Evolutionary conservation across 2,113 vertebrate species (phyloP).

Genomic region (Entelurus aequoreus): DNA sequence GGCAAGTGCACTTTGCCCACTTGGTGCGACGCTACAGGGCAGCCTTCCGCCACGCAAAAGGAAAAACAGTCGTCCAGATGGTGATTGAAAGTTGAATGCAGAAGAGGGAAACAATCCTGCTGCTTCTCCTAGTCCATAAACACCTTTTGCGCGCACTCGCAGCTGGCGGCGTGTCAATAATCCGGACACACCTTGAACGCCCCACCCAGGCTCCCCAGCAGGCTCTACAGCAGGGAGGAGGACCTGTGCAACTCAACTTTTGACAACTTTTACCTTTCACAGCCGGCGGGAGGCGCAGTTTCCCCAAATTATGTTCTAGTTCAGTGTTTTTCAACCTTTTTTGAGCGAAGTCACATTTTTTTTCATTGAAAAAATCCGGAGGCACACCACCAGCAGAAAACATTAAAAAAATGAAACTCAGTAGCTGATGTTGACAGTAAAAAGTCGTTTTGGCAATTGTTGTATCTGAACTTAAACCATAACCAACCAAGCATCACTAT

Average conservation of each 20-base stretch:
- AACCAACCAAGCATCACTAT: too few species aligned
- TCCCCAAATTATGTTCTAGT: neutral
- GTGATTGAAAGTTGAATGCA: neutral
- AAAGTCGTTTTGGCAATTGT: too few species aligned
- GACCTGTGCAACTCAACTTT: neutral
- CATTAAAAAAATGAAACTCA: too few species aligned
- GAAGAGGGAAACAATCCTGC: neutral
- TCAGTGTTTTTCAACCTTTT: too few species aligned
- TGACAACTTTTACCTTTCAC: neutral
- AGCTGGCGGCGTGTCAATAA: conserved; percentile 6
- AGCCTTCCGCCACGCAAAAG: neutral
- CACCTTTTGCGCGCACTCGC: neutral
- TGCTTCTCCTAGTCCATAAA: conserved; percentile 5
- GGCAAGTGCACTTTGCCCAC: conserved; percentile 1
- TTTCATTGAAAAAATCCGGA: too few species aligned
- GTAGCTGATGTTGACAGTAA: too few species aligned
- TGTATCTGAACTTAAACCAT: too few species aligned
- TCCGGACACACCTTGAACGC: conserved; percentile 42
- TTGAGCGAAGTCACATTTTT: too few species aligned
- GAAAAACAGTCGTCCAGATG: neutral
- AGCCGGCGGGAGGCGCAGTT: conserved; percentile 56
- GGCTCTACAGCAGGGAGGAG: neutral
- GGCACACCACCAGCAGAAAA: too few species aligned
- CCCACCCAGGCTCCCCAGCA: conserved; percentile 32
- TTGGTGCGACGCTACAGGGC: neutral